Evolutionary conservation across 2,888 invertebrate genomes (phyloP), one percentile per base, ranked within the genome.

Genomic region (Epiblema foenella): DNA sequence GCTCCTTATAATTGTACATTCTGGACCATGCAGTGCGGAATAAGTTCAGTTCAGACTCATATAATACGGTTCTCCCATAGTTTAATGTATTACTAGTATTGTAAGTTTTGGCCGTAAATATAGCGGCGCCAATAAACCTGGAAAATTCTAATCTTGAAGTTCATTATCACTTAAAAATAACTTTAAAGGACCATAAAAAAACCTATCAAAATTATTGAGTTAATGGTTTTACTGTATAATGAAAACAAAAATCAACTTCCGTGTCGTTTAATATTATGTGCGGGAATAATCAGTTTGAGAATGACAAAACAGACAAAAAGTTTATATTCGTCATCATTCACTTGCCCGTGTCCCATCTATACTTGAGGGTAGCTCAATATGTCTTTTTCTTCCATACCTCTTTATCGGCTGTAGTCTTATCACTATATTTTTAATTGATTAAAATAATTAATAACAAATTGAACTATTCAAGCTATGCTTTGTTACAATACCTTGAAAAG

Each of bases 121-220:
- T 33, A 33, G 33, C 24, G 24, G 24, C 24, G 24, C 24, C 24
- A 24, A 24, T 3, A 42, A 7, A 15, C 15, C 15, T 15, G 7
- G n/a, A n/a, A 46, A n/a, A n/a, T n/a, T 46, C 4, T 15, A 4
- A 7, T 42, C 15, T 42, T 42, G n/a, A 46, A 46, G 46, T 46
- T 58, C 52, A 51, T 68, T 54, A 56, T 11, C 57, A 37, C 12
- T 24, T 49, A 37, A 49, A 42, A 29, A 46, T 59, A 54, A 60
- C 12, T 54, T 69, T 72, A 56, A 63, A 58, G 33, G 51, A 58
- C 63, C 29, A 72, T 72, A 63, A 63, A 64, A 29, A 57, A 66
- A 58, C 63, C 37, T 17, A 33, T 54, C n/a, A 54, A 37, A 54
- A 46, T 46, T 46, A 51, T 52, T 51, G 0, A 58, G 63, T 57